Evolutionary conservation across 2,888 invertebrate species (phyloP).

Genomic region (Lobophora halterata): DNA sequence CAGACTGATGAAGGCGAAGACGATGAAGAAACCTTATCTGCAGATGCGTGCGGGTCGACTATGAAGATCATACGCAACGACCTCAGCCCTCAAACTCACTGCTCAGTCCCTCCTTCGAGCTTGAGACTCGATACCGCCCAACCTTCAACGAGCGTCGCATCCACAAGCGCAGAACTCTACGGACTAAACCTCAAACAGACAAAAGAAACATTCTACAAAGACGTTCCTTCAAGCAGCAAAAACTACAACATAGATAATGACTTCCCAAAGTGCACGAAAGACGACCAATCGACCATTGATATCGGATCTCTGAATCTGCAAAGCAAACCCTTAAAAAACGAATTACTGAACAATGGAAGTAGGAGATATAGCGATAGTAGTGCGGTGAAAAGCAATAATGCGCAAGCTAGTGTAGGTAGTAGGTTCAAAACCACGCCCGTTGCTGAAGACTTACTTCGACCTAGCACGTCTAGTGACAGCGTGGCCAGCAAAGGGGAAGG

Average conservation of each 20-base stretch:
- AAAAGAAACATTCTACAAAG: constrained; percentile 64
- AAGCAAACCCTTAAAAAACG: constrained; percentile 53
- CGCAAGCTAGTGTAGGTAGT: constrained; percentile 45
- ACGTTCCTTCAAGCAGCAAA: constrained; percentile 69
- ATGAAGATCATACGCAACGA: constrained; percentile 62
- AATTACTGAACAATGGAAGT: constrained; percentile 61
- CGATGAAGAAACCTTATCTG: constrained; percentile 80
- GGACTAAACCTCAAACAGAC: constrained; percentile 61
- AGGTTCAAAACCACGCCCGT: constrained; percentile 71
- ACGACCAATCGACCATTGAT: constrained; percentile 43
- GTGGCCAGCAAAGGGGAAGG: constrained; percentile 42
- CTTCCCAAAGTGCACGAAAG: constrained; percentile 54
- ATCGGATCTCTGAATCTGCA: constrained; percentile 54
- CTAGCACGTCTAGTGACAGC: constrained; percentile 48
- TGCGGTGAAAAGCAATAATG: constrained; percentile 55
- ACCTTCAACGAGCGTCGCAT: constrained; percentile 49
- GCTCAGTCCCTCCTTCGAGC: constrained; percentile 30
- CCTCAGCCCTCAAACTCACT: constrained; percentile 48
- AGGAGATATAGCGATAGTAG: constrained; percentile 67
- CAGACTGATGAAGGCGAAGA: constrained; percentile 80
- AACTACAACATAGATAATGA: constrained; percentile 62
- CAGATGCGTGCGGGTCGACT: constrained; percentile 68
- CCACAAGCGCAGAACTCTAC: constrained; percentile 56
- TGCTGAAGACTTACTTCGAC: constrained; percentile 51
- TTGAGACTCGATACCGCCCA: constrained; percentile 35